phyloP scores from a whole-genome alignment of 2,113 vertebrate genomes.

The Pavo muticus region DNA sequence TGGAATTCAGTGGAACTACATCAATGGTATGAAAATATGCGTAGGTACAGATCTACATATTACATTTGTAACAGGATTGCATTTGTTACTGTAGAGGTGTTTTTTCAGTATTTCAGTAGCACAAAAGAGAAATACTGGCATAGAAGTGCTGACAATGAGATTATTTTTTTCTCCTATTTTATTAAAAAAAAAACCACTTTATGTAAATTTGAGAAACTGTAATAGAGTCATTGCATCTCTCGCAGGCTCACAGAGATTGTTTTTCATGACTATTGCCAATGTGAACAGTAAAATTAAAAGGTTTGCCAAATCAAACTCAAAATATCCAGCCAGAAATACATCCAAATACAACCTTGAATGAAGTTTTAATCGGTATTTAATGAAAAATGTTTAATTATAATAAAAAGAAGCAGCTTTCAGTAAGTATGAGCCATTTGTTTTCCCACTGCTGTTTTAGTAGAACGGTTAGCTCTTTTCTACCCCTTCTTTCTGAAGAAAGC shows the following conservation, averaged over 20 bases:
- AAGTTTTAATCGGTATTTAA: not conserved
- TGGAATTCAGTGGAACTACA: not conserved
- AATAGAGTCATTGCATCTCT: not conserved
- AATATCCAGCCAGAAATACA: not conserved
- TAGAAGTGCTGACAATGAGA: not conserved
- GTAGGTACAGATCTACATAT: not conserved
- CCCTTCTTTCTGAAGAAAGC: not conserved
- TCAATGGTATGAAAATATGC: not conserved
- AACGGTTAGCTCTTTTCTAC: not conserved
- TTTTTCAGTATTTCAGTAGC: not conserved
- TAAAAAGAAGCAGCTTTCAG: not conserved
- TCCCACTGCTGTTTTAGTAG: not conserved
- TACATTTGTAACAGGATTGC: not conserved
- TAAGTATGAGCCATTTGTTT: not conserved
- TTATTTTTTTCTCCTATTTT: fast-evolving
- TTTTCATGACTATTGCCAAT: not conserved
- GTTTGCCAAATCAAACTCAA: not conserved
- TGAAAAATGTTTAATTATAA: not conserved
- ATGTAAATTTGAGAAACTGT: not conserved
- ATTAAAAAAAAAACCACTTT: not conserved
- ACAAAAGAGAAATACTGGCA: not conserved
- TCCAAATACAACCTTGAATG: not conserved
- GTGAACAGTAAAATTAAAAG: not conserved
- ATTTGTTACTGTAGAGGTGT: not conserved
- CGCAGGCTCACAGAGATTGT: not conserved